Evolutionary conservation across 2,113 vertebrate genomes (phyloP), one percentile per base, ranked within the genome.

Genomic region (Gambusia holbrooki): DNA sequence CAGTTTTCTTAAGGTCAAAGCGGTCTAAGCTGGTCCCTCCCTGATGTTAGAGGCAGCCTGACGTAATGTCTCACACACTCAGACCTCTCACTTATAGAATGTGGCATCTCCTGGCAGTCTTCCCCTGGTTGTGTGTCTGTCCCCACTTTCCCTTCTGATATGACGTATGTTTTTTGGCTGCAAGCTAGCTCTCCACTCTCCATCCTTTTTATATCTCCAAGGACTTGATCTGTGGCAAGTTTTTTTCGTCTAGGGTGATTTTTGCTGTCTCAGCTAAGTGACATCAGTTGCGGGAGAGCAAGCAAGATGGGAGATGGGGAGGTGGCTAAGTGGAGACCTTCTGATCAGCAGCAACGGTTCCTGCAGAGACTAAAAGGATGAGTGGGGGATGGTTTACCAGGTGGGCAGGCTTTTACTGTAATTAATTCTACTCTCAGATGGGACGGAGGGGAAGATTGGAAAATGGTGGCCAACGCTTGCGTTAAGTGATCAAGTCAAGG

Each of bases 221-320:
- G 81, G 78, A 82, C 76, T 83, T 74, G 77, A 86, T 81, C 81
- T 87, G 83, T 65, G 1, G 73, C 33, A 66, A 70, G 37, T 51
- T 22, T 35, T 35, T 54, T 83, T 78, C 73, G 68, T 86, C 72
- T 29, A 11, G 32, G 25, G 7, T n/a, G 60, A 29, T 93, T 93
- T 93, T 87, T 91, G 93, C 93, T 90, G 92, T 80, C 73, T 92
- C 92, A 93, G 93, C 94, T 77, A 80, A 89, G 86, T 94, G 93
- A 93, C 93, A 94, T 94, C 92, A 94, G 89, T 88, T 48, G 77
- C 77, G 48, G 58, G 72, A 77, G 75, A 87, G 82, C 71, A 76
- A 82, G 80, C 65, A 69, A 54, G 69, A 40, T 25, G 12, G 65
- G 66, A 54, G 66, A 40, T 25, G 12, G 83, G 3, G 73, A 68